phyloP scores from a whole-genome alignment of 2,113 vertebrate genomes.

The Aythya baeri region DNA sequence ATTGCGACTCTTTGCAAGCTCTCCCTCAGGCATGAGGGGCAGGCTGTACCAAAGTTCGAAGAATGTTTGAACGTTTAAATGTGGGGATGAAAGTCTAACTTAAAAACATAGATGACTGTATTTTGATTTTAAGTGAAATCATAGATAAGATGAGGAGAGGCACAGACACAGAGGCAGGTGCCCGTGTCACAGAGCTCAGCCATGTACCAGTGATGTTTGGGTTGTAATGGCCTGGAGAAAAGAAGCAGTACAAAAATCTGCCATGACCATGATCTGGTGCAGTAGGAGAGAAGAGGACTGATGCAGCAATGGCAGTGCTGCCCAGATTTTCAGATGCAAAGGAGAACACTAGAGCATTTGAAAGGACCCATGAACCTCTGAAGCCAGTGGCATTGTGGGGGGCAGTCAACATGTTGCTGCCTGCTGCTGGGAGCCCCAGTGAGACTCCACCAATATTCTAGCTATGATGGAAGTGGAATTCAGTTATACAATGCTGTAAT shows the following conservation, averaged over 20 bases:
- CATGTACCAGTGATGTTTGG: accelerated
- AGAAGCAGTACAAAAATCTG: neutral
- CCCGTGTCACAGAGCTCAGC: neutral
- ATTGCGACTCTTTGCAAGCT: neutral
- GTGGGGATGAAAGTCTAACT: neutral
- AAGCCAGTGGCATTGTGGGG: accelerated
- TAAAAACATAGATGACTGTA: accelerated
- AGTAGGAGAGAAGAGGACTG: neutral
- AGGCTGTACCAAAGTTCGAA: neutral
- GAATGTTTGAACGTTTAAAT: neutral
- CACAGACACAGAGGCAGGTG: neutral
- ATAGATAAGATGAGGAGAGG: neutral
- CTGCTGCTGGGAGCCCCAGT: neutral
- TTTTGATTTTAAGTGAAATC: neutral
- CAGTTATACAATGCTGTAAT: neutral
- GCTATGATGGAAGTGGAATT: neutral
- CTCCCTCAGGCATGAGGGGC: neutral
- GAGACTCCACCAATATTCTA: neutral
- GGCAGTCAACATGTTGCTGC: accelerated
- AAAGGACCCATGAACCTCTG: neutral
- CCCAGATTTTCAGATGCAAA: neutral
- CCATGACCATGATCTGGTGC: neutral
- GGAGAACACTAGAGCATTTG: neutral
- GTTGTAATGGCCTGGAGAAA: neutral
- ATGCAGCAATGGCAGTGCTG: neutral